These are phyloP conservation scores for Conomelus anceps DNA, from an alignment of 2,888 invertebrate species.

Conservation along the genomic window DNA sequence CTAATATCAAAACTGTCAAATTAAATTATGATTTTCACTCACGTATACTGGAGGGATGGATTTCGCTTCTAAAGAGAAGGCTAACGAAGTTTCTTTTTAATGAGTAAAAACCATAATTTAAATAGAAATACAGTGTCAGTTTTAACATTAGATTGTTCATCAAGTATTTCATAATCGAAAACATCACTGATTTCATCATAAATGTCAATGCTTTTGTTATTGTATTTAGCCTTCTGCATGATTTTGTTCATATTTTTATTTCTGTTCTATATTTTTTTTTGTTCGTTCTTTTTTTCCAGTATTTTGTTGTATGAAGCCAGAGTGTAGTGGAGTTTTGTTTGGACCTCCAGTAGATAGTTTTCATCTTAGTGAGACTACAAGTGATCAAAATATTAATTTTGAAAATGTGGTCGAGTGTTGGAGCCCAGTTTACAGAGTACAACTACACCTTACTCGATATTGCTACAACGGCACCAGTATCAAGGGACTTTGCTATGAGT, in stretches of 20 bases:
- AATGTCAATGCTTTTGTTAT: neutral
- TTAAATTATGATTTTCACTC: too few relatives aligned
- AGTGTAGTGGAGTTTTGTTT: neutral
- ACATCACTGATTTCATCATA: too few relatives aligned
- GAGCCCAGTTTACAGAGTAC: slow-evolving; percentile 3
- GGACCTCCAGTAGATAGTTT: neutral
- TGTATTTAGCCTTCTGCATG: neutral
- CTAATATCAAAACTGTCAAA: too few relatives aligned
- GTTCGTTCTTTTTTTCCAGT: slow-evolving; percentile 2
- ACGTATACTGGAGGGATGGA: too few relatives aligned
- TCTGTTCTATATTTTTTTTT: slow-evolving; percentile 3
- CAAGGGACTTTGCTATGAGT: neutral
- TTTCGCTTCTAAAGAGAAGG: too few relatives aligned
- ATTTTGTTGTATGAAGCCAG: neutral
- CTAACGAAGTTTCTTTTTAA: too few relatives aligned
- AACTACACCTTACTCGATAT: slow-evolving; percentile 1
- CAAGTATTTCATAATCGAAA: too few relatives aligned
- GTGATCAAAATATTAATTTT: neutral
- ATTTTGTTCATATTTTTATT: neutral
- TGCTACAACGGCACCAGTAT: neutral
- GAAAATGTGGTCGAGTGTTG: slow-evolving; percentile 4
- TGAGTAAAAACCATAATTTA: too few relatives aligned
- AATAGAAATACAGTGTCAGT: too few relatives aligned
- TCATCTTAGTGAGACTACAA: too few relatives aligned
- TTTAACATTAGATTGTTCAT: too few relatives aligned